phyloP scores from a whole-genome alignment of 2,113 vertebrate species.

The Engystomops pustulosus region DNA sequence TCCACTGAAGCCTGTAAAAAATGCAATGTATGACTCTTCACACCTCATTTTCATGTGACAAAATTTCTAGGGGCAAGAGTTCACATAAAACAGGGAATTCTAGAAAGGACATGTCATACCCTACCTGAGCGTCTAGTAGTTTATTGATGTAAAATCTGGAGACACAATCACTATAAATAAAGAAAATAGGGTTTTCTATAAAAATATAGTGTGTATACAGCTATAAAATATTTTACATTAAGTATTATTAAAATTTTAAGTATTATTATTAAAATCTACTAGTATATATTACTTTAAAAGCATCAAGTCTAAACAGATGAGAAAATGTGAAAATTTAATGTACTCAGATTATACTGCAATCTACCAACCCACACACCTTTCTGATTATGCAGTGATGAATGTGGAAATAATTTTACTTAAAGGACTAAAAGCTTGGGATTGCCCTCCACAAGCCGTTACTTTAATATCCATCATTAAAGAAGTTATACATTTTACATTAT shows the following conservation, averaged over 20 bases:
- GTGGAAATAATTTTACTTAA: conserved; percentile 47
- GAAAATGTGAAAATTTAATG: conserved; percentile 34
- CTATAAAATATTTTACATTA: background rate
- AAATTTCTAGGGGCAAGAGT: too few species aligned
- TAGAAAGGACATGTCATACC: too few species aligned
- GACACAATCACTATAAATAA: too few species aligned
- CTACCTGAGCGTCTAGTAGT: too few species aligned
- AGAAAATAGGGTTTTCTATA: too few species aligned
- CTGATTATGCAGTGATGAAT: conserved; percentile 36
- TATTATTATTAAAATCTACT: conserved; percentile 2
- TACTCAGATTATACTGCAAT: conserved; percentile 44
- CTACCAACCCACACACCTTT: conserved; percentile 42
- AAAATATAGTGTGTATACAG: background rate
- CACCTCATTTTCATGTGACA: too few species aligned
- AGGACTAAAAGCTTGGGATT: conserved; percentile 51
- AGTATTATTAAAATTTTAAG: background rate
- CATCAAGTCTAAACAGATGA: conserved; percentile 27
- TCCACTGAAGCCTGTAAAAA: too few species aligned
- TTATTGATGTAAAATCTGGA: too few species aligned
- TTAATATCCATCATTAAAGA: conserved; percentile 46
- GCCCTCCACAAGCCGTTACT: conserved; percentile 28
- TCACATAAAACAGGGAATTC: too few species aligned
- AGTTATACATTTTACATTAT: conserved; percentile 44
- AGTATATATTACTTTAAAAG: conserved; percentile 28
- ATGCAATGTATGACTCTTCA: too few species aligned